These are phyloP conservation scores for Phortica okadai DNA, from an alignment of 2,888 invertebrate species.

Conservation along the genomic window DNA sequence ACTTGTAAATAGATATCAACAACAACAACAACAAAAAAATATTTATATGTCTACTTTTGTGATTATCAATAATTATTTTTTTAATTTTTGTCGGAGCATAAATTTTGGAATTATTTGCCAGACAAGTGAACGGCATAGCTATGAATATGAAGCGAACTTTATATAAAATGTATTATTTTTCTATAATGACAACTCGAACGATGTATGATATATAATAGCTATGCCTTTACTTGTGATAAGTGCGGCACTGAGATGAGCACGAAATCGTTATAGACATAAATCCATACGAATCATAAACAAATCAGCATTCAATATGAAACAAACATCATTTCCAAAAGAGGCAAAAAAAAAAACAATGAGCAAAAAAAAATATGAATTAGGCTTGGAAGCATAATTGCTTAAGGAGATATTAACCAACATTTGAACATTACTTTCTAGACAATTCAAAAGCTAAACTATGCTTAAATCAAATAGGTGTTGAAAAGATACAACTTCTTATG, in stretches of 20 bases:
- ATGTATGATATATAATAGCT: conserved; percentile 49
- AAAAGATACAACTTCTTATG: too few relatives aligned
- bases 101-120: conserved; percentile 75
- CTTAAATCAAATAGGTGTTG: too few relatives aligned
- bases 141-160: conserved; percentile 41
- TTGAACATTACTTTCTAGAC: too few relatives aligned
- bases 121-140: conserved; percentile 65
- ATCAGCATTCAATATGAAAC: conserved; percentile 13
- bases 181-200: neutral
- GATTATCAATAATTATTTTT: conserved; percentile 59
- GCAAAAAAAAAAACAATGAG: neutral
- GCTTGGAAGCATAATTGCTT: too few relatives aligned
- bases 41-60: conserved; percentile 4
- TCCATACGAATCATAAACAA: conserved; percentile 15
- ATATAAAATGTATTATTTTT: neutral
- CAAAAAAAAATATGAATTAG: neutral
- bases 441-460: too few relatives aligned
- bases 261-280: conserved; percentile 39
- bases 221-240: conserved; percentile 73
- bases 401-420: too few relatives aligned
- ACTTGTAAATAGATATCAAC: conserved; percentile 49
- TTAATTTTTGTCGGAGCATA: conserved; percentile 75
- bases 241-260: conserved; percentile 69
- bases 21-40: conserved; percentile 29
- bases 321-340: neutral